These are phyloP conservation scores for Manis crassicaudata DNA, from an alignment of 2,797 vertebrate species.

Conservation along the genomic window DNA sequence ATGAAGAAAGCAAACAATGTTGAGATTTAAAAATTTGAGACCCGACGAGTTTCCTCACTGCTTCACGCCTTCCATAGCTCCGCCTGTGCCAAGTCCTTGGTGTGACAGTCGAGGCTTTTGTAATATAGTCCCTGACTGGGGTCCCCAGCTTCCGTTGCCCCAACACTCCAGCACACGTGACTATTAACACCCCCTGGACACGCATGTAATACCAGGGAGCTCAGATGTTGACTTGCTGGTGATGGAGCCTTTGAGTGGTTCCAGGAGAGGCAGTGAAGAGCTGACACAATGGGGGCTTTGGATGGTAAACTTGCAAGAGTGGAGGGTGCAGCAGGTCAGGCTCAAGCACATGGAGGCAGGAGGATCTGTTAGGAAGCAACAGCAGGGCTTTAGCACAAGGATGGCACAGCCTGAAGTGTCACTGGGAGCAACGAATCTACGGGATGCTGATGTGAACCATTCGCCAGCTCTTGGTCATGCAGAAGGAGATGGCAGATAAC, in stretches of 20 bases:
- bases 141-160: too few species aligned
- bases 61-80: background rate
- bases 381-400: background rate
- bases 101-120: background rate
- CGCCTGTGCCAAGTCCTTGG: background rate
- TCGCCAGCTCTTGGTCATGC: background rate
- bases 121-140: background rate
- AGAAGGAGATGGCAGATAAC: background rate
- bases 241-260: too few species aligned
- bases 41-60: background rate
- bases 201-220: background rate
- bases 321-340: background rate
- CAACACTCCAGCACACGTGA: rapidly evolving
- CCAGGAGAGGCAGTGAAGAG: background rate
- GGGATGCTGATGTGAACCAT: rapidly evolving
- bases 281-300: background rate
- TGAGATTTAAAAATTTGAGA: background rate
- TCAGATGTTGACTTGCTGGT: background rate
- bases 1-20: background rate
- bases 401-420: background rate
- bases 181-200: background rate
- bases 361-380: background rate
- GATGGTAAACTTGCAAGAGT: background rate
- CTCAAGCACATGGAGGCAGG: background rate
- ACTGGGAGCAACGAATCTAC: background rate